Evolutionary conservation across 2,113 vertebrate species (phyloP).

Genomic region (Cyprinus carpio): DNA sequence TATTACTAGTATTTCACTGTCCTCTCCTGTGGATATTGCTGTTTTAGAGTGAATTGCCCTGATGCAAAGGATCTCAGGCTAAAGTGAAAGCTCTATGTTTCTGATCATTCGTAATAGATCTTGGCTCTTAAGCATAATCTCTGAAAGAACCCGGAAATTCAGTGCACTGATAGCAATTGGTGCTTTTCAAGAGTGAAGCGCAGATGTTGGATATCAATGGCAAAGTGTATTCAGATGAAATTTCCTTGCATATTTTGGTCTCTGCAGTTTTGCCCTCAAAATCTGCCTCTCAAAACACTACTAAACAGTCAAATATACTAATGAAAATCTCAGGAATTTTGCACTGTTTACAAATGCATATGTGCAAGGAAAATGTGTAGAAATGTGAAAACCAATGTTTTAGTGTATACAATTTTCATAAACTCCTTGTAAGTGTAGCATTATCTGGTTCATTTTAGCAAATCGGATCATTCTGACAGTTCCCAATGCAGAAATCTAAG

Average conservation of each 20-base stretch:
- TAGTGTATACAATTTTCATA: no score
- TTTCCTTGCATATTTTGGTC: background rate
- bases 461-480: no score
- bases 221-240: background rate
- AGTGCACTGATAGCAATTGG: background rate
- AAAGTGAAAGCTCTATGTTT: background rate
- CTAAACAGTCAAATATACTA: background rate
- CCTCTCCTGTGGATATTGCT: slow-evolving; percentile 30
- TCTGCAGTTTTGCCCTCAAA: background rate
- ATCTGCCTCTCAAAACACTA: background rate
- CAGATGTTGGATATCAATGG: background rate
- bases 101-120: background rate
- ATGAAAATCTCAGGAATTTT: background rate
- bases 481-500: no score
- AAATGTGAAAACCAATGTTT: no score
- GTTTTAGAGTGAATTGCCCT: slow-evolving; percentile 24
- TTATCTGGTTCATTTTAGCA: no score
- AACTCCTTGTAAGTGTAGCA: no score
- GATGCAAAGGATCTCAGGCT: slow-evolving; percentile 8
- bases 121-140: background rate
- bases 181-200: background rate
- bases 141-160: background rate
- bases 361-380: background rate
- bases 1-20: slow-evolving; percentile 45
- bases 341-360: background rate